phyloP scores from a whole-genome alignment of 2,888 invertebrate genomes.

The Eilema griseolum region DNA sequence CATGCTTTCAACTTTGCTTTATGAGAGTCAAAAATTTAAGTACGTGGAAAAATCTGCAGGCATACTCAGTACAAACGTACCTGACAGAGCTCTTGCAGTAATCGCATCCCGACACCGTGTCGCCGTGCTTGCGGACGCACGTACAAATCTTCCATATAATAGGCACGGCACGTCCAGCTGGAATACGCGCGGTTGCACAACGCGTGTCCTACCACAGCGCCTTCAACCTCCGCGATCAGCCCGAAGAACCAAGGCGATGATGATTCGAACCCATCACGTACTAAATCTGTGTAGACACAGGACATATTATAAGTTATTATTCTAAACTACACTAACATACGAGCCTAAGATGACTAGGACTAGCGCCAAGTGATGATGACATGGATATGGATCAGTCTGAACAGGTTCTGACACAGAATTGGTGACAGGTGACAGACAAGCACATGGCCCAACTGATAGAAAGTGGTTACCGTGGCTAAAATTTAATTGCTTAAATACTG shows the following conservation, averaged over 20 bases:
- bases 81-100: constrained; percentile 82
- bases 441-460: too few species aligned
- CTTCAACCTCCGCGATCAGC: constrained; percentile 87
- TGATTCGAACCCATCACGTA: constrained; percentile 90
- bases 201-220: constrained; percentile 90
- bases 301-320: background rate
- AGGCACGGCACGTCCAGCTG: constrained; percentile 93
- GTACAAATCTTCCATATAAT: constrained; percentile 95
- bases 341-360: too few species aligned
- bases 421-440: too few species aligned
- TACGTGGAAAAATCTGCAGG: too few species aligned
- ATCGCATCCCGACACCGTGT: constrained; percentile 87
- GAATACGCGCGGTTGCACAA: constrained; percentile 94
- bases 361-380: too few species aligned
- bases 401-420: too few species aligned
- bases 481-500: too few species aligned
- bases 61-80: constrained; percentile 14
- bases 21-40: background rate
- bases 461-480: too few species aligned
- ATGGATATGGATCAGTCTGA: too few species aligned
- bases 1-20: background rate
- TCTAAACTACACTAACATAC: too few species aligned
- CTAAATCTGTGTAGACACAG: constrained; percentile 78
- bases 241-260: constrained; percentile 88
- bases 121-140: constrained; percentile 89